Base-by-base conservation (phyloP, 2,797 vertebrate genomes). In the Neoniphon sammara region DNA sequence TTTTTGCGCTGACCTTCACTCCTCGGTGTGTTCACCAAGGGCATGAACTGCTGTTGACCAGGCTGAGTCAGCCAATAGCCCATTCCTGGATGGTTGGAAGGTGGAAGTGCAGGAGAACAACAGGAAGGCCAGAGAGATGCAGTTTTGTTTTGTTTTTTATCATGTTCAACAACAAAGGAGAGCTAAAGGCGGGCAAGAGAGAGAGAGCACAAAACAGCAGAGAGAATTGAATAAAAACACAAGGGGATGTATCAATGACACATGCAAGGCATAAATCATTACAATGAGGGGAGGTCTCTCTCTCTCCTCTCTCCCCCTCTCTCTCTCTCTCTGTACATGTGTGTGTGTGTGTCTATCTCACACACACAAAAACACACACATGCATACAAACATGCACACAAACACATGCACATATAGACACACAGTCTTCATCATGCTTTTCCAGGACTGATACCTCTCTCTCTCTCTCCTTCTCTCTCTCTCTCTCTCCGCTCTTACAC, bases 41-140 rank as follows among this genome's bases (percentile, higher is more conserved):
- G 89, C 2, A 79, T 87, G 85, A 87, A 78, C 88, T 64, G 63
- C 66, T 17, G 44, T 58, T 53, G 64, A 64, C 77, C 74, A 0
- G 1, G 87, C 79, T 89, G 89, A 92, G 84, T 93, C 88, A 90
- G 81, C 85, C 80, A 54, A 78, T 80, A 17, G 12, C 36, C 36
- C 81, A 88, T 87, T 87, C 78, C 66, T 73, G 57, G 47, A 79
- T 50, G 76, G 62, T 77, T 80, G 59, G 44, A 78, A 60, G 69
- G 78, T 80, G 61, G 44, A 78, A 60, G 69, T 64, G 66, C 50
- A 73, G 30, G 30, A 1, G 60, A 17, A 46, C 47, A 54, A 53
- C 55, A 47, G 25, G 31, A 55, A 61, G 34, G 11, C n/a, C n/a
- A 11, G 31, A 25, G 50, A 63, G 61, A 55, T 25, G 25, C 50